phyloP scores from a whole-genome alignment of 1,140 invertebrate species.

The Geopemphigus sp. region DNA sequence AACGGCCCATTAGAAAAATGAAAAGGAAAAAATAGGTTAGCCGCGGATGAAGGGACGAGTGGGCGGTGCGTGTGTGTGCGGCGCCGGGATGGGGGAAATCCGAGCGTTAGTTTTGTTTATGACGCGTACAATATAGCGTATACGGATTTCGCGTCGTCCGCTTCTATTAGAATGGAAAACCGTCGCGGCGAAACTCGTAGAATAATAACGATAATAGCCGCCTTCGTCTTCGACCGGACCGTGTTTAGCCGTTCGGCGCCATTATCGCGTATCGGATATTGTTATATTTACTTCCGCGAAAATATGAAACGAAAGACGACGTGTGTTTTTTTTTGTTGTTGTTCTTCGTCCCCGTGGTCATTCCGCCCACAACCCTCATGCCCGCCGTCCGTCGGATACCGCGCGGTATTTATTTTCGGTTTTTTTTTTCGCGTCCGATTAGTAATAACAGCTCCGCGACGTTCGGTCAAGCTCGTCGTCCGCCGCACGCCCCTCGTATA shows the following conservation, averaged over 20 bases:
- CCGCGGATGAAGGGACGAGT: no score
- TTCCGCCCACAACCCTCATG: no score
- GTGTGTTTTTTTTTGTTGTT: neutral
- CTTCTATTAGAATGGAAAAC: constrained; percentile 36
- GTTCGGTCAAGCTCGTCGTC: neutral
- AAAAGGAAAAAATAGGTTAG: constrained; percentile 7
- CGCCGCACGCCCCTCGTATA: no score
- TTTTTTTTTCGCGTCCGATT: constrained; percentile 7
- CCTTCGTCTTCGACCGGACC: neutral
- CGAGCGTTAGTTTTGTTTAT: constrained; percentile 24
- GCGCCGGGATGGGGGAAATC: neutral
- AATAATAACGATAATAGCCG: no score
- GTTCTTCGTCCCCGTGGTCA: neutral
- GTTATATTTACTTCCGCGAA: constrained; percentile 10
- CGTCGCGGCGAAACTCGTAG: neutral
- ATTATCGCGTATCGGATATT: neutral
- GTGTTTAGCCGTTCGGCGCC: neutral
- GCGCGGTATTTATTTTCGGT: constrained; percentile 20
- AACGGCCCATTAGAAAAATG: constrained; percentile 25
- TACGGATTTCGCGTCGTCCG: neutral
- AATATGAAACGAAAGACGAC: neutral
- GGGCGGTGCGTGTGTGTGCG: no score
- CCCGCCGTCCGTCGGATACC: neutral
- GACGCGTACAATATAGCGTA: neutral
- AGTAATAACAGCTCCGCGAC: neutral